A percentile compares a stretch with the other conserved stretches of the same genome.
These are phyloP conservation scores for Drosophila mulleri DNA, from an alignment of 2,888 invertebrate genomes.

Conservation along the genomic window DNA sequence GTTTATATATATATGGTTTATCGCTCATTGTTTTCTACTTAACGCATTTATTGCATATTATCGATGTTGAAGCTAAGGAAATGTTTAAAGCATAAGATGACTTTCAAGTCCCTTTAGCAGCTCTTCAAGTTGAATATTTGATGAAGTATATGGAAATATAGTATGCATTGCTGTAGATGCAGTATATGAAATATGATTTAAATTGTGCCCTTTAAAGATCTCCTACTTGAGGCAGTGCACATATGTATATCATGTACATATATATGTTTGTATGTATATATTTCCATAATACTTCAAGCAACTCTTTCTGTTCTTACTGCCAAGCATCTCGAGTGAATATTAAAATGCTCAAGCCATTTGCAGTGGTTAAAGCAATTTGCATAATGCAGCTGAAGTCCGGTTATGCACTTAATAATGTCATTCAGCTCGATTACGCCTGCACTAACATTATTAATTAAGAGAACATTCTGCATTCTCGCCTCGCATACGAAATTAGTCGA, in stretches of 20 bases:
- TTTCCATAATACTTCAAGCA: too few species aligned
- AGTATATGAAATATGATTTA: too few species aligned
- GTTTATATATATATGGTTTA: conserved; percentile 4
- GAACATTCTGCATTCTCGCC: conserved; percentile 5
- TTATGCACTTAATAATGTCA: neutral
- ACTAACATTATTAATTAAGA: neutral
- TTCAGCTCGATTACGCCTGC: neutral
- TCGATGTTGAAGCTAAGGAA: neutral
- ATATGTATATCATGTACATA: too few species aligned
- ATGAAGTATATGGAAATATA: neutral
- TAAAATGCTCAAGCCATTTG: neutral
- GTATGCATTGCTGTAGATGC: neutral
- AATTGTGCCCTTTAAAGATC: too few species aligned
- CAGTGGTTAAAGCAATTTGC: neutral
- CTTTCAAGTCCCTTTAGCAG: neutral
- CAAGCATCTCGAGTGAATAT: too few species aligned
- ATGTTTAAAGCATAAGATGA: neutral
- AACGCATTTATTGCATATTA: conserved; percentile 25
- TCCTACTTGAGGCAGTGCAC: too few species aligned
- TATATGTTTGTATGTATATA: too few species aligned
- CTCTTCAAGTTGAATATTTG: neutral
- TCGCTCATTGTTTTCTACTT: conserved; percentile 20
- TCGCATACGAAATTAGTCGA: conserved; percentile 15
- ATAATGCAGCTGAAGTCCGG: neutral
- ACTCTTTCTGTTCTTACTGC: too few species aligned